Conservation (phyloP, 2,113 vertebrate species). For the Macquaria ambigua region DNA sequence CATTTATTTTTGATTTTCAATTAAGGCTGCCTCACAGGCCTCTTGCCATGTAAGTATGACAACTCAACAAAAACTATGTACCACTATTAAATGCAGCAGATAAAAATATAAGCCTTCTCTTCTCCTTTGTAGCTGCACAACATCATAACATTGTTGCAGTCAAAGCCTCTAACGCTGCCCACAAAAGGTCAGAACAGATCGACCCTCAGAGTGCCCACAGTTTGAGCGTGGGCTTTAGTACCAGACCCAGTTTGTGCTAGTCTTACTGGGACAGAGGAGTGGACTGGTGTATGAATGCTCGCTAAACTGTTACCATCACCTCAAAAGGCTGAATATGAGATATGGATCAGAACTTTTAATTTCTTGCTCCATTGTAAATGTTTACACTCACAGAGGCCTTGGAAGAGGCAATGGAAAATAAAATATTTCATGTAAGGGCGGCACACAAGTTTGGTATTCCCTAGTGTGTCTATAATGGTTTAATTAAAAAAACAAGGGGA, state of each 20-base stretch:
- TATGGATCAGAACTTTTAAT: background rate
- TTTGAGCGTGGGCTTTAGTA: conserved; percentile 35
- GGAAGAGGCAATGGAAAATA: background rate
- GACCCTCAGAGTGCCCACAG: conserved; percentile 38
- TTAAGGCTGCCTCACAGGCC: background rate
- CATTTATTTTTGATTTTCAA: background rate
- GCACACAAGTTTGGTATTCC: background rate
- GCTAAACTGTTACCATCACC: background rate
- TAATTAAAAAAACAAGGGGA: background rate
- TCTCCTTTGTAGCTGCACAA: conserved; percentile 30
- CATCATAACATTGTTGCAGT: conserved; percentile 36
- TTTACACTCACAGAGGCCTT: background rate
- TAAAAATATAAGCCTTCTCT: conserved; percentile 35
- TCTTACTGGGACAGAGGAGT: conserved; percentile 23
- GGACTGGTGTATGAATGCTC: background rate
- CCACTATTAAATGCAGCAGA: conserved; percentile 21
- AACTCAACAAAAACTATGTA: background rate
- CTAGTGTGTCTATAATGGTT: background rate
- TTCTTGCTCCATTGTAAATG: background rate
- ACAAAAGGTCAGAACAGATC: conserved; percentile 54
- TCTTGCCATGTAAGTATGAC: background rate
- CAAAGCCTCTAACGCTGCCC: conserved; percentile 37
- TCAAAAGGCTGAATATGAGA: background rate
- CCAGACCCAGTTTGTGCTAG: conserved; percentile 22
- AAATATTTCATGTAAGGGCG: background rate